Base-by-base conservation (phyloP, 2,797 vertebrate genomes). In the Scyliorhinus canicula region DNA sequence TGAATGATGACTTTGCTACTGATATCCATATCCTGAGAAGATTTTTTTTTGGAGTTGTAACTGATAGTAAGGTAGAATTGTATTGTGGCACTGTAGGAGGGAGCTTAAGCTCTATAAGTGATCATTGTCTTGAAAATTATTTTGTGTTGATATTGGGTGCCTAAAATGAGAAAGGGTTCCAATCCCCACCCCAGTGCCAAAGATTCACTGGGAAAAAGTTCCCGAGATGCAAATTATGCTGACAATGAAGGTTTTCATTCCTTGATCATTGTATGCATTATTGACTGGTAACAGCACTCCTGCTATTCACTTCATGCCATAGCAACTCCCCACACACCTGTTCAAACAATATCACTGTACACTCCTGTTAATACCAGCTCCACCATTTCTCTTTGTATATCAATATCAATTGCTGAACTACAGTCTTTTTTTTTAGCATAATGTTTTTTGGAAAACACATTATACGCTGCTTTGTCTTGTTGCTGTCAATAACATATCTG, bases 281-380 rank as follows among this genome's bases (percentile, higher is more conserved):
- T 96, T 96, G 97, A 96, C 95, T 96, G 95, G 95, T 96, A 96
- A 96, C 96, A 96, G 96, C 96, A 97, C 19, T 35, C 50, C 96
- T 96, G 52, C 0, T 95, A 95, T 16, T 86, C 95, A 95, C 96
- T 96, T 96, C 96, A 96, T 95, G 47, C 96, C 97, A 96, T 96
- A 97, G 97, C 96, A 97, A 97, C 96, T 96, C 93, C 96, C 95
- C 96, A 96, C 97, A 97, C 96, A 97, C 97, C 97, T 98, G 97
- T 97, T 97, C 97, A 97, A 98, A 97, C 97, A 97, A 96, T 96
- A 95, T 96, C 96, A 96, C 96, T 96, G 96, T 97, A 97, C 96
- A 95, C 96, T 97, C 95, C 96, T 97, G 95, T 96, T 97, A 97
- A 96, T 97, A 96, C 96, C 96, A 96, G 91, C 95, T 96, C 96